phyloP scores from a whole-genome alignment of 2,888 invertebrate species.

The Hemithea aestivaria region DNA sequence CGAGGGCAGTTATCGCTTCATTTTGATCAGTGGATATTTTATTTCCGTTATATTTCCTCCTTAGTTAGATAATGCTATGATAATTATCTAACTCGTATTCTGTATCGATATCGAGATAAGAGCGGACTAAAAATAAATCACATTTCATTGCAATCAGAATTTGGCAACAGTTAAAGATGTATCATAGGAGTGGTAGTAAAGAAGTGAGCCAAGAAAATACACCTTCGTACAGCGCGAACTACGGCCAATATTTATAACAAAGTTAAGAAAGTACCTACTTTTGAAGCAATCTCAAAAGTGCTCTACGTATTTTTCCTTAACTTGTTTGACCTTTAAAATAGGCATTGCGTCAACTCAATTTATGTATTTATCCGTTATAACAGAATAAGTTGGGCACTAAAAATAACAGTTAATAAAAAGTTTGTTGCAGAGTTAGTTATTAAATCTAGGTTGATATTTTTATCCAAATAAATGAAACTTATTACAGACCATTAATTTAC shows the following conservation, averaged over 20 bases:
- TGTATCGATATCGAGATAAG: constrained; percentile 4
- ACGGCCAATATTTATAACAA: constrained; percentile 13
- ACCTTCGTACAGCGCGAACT: constrained; percentile 17
- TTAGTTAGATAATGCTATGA: not conserved
- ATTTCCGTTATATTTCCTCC: constrained; percentile 1
- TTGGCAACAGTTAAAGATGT: constrained; percentile 17
- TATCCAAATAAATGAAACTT: too few relatives aligned
- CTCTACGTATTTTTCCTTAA: constrained; percentile 17
- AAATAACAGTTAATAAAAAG: too few relatives aligned
- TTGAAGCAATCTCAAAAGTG: constrained; percentile 21
- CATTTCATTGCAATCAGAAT: constrained; percentile 14
- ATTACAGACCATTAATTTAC: too few relatives aligned
- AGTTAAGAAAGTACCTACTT: constrained; percentile 11
- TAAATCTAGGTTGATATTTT: too few relatives aligned
- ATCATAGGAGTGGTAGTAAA: constrained; percentile 3
- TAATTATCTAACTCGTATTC: not conserved
- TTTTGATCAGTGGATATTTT: constrained; percentile 11
- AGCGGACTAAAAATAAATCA: constrained; percentile 10
- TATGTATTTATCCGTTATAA: constrained; percentile 5
- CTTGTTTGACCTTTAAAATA: constrained; percentile 22
- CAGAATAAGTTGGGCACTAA: constrained; percentile 4
- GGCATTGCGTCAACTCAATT: constrained; percentile 6
- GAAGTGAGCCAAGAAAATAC: constrained; percentile 18
- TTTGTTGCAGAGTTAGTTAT: too few relatives aligned
- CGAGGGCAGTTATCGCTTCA: constrained; percentile 22